These are phyloP conservation scores for Lasioglossum zephyrum DNA, from an alignment of 2,888 invertebrate genomes.

Conservation along the genomic window DNA sequence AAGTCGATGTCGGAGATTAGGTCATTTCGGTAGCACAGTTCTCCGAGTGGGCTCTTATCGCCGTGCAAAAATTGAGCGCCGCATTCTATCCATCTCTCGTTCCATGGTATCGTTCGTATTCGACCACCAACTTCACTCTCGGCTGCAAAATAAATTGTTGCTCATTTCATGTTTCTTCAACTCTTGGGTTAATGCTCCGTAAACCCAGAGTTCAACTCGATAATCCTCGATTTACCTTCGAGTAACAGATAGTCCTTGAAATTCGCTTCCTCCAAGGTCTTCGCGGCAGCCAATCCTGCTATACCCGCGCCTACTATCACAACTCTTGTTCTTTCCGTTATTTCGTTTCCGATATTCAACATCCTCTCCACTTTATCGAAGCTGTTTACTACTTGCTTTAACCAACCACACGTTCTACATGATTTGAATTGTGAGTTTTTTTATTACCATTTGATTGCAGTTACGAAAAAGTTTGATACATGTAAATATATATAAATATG, in stretches of 20 bases:
- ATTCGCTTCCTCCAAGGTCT: conserved; percentile 84
- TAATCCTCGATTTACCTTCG: conserved; percentile 83
- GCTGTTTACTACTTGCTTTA: conserved; percentile 68
- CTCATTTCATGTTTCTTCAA: not conserved
- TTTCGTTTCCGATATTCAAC: conserved; percentile 31
- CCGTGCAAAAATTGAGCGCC: conserved; percentile 89
- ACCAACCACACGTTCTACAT: conserved; percentile 72
- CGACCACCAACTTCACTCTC: conserved; percentile 86
- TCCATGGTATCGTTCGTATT: conserved; percentile 84
- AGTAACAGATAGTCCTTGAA: conserved; percentile 85
- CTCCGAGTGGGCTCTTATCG: conserved; percentile 85
- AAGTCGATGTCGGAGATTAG: conserved; percentile 85
- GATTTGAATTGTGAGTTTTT: conserved; percentile 62
- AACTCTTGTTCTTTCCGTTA: conserved; percentile 78
- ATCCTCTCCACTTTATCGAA: conserved; percentile 56
- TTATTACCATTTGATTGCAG: conserved; percentile 28
- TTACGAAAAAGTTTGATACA: not conserved
- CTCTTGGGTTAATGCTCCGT: not conserved
- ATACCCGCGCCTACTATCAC: conserved; percentile 87
- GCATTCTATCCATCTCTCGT: conserved; percentile 85
- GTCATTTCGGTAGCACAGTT: conserved; percentile 84
- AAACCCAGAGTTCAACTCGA: not conserved
- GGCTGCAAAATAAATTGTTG: conserved; percentile 76
- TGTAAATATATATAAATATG: not conserved
- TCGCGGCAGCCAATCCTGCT: conserved; percentile 87